Conservation (phyloP, 2,113 vertebrate genomes). For the mouse (Mus musculus) region GRCm39 chr9:26165501-26166000, state of each 20-base stretch:
- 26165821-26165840: too few species aligned
- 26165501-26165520: accelerated
- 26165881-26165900: not conserved
- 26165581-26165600: not conserved
- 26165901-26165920: not conserved
- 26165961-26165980: not conserved
- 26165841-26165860: not conserved
- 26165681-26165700: not conserved
- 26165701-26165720: not conserved
- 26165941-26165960: not conserved
- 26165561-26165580: not conserved
- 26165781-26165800: not conserved
- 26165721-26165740: not conserved
- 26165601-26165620: not conserved
- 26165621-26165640: not conserved
- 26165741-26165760: not conserved
- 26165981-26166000: not conserved
- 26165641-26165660: not conserved
- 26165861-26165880: not conserved
- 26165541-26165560: not conserved
- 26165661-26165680: not conserved
- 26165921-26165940: too few species aligned
- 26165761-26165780: accelerated
- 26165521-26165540: not conserved
- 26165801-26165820: not conserved